A percentile compares a stretch with the other conserved stretches of the same genome.
Evolutionary conservation across 2,888 invertebrate species (phyloP).

Genomic region (Empis livida): DNA sequence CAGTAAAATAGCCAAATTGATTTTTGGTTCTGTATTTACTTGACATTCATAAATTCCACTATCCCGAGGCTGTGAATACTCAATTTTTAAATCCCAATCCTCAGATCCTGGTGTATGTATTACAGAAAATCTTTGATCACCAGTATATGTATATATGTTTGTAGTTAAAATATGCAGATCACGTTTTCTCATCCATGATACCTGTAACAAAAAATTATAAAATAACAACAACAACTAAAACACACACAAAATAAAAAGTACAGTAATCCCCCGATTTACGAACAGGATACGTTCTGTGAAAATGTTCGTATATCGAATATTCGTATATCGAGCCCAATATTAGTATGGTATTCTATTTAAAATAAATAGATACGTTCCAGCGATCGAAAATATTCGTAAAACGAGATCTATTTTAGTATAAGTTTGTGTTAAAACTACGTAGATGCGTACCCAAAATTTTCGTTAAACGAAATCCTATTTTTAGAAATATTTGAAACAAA

Average conservation of each 20-base stretch:
- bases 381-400: too few relatives aligned
- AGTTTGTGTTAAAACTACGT: too few relatives aligned
- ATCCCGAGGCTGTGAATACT: slow-evolving; percentile 71
- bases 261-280: too few relatives aligned
- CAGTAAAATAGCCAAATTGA: slow-evolving; percentile 69
- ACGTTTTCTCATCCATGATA: slow-evolving; percentile 36
- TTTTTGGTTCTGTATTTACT: slow-evolving; percentile 81
- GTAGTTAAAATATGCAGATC: slow-evolving; percentile 71
- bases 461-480: too few relatives aligned
- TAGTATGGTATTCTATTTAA: too few relatives aligned
- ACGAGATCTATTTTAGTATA: too few relatives aligned
- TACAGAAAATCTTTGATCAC: slow-evolving; percentile 75
- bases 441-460: too few relatives aligned
- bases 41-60: slow-evolving; percentile 80
- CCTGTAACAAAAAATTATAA: slow-evolving; percentile 17
- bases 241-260: background rate
- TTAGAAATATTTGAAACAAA: too few relatives aligned
- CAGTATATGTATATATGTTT: slow-evolving; percentile 75
- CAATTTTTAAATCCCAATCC: slow-evolving; percentile 76
- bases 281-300: too few relatives aligned
- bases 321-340: too few relatives aligned
- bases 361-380: too few relatives aligned
- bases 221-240: background rate
- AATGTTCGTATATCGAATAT: too few relatives aligned
- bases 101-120: slow-evolving; percentile 71